Evolutionary conservation across 2,888 invertebrate genomes (phyloP).

Genomic region (Lottia scabra): DNA sequence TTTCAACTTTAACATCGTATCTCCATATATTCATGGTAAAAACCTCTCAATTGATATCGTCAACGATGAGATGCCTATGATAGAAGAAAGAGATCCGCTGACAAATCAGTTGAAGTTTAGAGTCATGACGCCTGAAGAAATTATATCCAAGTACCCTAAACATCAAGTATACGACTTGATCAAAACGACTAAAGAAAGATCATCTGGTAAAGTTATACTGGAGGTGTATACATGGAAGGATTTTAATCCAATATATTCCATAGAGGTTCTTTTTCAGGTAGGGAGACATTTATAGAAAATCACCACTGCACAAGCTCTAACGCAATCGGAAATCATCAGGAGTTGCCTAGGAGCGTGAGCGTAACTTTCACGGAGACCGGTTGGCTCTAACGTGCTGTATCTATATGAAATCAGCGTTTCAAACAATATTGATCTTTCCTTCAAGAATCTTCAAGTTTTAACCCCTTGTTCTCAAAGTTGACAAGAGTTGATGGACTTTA

Average conservation of each 20-base stretch:
- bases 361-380: no score
- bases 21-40: conserved; percentile 59
- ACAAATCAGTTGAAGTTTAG: conserved; percentile 6
- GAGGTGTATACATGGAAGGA: conserved; percentile 50
- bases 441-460: no score
- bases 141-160: not conserved
- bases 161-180: not conserved
- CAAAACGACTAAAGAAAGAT: not conserved
- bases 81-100: conserved; percentile 35
- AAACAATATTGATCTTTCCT: no score
- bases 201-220: conserved; percentile 19
- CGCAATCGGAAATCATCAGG: no score
- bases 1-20: conserved; percentile 75
- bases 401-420: no score
- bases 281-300: no score
- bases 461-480: no score
- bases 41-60: conserved; percentile 49
- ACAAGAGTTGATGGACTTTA: no score
- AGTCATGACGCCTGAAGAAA: not conserved
- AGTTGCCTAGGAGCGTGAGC: no score
- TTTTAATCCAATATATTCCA: conserved; percentile 43
- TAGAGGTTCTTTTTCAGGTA: conserved; percentile 49
- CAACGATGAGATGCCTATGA: conserved; percentile 44
- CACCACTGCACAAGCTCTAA: no score
- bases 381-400: no score